Base-by-base conservation (phyloP, 2,113 vertebrate species). In the Egretta garzetta region DNA sequence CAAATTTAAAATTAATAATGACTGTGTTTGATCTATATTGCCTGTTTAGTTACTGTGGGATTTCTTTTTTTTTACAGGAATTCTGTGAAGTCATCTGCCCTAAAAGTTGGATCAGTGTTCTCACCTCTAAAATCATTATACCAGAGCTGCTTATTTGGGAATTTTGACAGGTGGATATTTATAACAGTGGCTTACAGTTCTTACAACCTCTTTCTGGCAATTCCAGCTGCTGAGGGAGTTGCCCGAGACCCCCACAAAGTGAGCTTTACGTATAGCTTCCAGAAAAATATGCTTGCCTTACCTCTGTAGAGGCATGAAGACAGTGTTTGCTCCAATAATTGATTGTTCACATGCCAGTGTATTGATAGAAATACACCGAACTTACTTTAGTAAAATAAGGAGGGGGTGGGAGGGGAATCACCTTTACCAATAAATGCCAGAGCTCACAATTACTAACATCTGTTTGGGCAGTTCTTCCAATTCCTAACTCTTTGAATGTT, bases 1-100 rank as follows among this genome's bases (percentile, higher is more conserved):
- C 27, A 93, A 64, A 75, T 92, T 90, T 80, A 73, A 80, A 79
- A 85, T 80, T 86, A 93, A 64, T 88, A 85, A 85, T 68, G 58
- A 88, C 62, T 76, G 39, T 24, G 11, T 49, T 93, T 88, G 62
- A 64, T 80, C 37, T 77, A 88, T 72, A 80, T 58, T 49, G 55
- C 14, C 83, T 83, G 49, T 80, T 74, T 39, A 80, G 62, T 80
- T 94, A 60, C 67, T 49, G 24, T 43, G 43, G 43, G 6, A 72
- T 67, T 67, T 72, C 20, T 60, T 17, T 66, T 62, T 41, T 33
- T 43, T 33, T 41, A 73, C n/a, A 49, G 33, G 20, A 70, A 19
- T 52, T 80, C 53, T 68, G 6, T 88, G 59, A 82, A 88, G 21
- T 64, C 58, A 80, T 60, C 85, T 83, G 6, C 75, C 71, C 53